Evolutionary conservation across 2,113 vertebrate genomes (phyloP).

Genomic region (Myxocyprinus asiaticus): DNA sequence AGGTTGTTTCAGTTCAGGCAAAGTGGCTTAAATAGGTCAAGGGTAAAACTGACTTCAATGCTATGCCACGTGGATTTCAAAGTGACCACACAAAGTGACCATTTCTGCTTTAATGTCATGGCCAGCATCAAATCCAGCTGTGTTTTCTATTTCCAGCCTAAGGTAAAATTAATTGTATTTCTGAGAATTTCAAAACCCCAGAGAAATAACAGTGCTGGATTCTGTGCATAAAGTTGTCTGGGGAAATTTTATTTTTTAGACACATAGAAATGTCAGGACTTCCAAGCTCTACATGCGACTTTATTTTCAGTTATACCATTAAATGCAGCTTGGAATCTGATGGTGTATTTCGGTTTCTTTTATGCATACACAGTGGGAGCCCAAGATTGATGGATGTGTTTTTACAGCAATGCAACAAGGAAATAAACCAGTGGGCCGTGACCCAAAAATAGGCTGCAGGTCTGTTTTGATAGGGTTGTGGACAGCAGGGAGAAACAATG

Average conservation of each 20-base stretch:
- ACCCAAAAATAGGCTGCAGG: too few species aligned
- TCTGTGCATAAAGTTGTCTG: too few species aligned
- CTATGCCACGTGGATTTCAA: constrained; percentile 29
- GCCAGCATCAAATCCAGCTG: not conserved
- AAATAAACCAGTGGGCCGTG: too few species aligned
- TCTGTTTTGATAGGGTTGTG: too few species aligned
- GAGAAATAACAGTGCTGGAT: too few species aligned
- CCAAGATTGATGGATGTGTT: not conserved
- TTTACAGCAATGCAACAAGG: not conserved
- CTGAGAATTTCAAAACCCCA: not conserved
- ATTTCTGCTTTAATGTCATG: constrained; percentile 1
- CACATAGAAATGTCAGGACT: too few species aligned
- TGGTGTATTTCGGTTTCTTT: not conserved
- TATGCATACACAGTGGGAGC: not conserved
- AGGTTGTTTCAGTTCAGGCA: not conserved
- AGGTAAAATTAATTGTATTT: not conserved
- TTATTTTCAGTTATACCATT: too few species aligned
- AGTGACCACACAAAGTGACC: constrained; percentile 19
- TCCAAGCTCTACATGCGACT: too few species aligned
- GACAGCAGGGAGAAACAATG: too few species aligned
- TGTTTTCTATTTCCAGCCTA: constrained; percentile 6
- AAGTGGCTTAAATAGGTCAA: constrained; percentile 12
- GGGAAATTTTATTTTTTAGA: too few species aligned
- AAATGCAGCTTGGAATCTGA: not conserved
- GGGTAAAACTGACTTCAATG: constrained; percentile 11